A percentile compares a stretch with the other conserved stretches of the same genome.
Conservation (phyloP, 2,113 vertebrate genomes). For the Steatornis caripensis region DNA sequence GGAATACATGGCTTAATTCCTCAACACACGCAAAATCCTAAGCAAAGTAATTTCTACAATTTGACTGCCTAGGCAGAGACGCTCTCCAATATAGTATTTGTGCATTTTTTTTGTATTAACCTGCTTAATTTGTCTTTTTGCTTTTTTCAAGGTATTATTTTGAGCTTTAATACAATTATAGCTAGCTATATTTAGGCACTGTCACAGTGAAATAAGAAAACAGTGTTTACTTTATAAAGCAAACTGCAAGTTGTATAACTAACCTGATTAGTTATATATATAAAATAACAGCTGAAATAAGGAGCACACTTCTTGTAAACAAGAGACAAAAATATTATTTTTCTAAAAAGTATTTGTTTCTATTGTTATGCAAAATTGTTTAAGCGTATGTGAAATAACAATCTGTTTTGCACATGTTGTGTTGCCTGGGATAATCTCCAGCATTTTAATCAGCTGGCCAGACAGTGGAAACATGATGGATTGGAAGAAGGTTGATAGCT, state of each 20-base stretch:
- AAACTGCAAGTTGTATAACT: not conserved
- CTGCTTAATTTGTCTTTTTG: not conserved
- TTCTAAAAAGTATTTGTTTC: constrained; percentile 31
- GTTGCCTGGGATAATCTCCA: constrained; percentile 81
- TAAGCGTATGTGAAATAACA: constrained; percentile 66
- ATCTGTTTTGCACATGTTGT: constrained; percentile 83
- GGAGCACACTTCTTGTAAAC: not conserved
- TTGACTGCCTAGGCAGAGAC: not conserved
- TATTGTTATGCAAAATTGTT: constrained; percentile 74
- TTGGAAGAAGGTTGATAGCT: constrained; percentile 72
- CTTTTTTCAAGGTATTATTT: not conserved
- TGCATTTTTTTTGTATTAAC: not conserved
- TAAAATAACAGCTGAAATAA: constrained; percentile 7
- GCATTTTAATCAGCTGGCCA: constrained; percentile 92
- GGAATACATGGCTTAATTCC: constrained; percentile 3
- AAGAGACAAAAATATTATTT: constrained; percentile 37
- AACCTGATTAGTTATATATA: no score
- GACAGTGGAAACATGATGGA: constrained; percentile 80
- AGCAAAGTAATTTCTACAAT: constrained; percentile 19
- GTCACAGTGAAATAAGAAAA: not conserved
- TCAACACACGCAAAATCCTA: not conserved
- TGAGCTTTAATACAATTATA: not conserved
- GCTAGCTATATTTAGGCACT: not conserved
- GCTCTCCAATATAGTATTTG: not conserved
- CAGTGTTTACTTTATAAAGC: not conserved